Evolutionary conservation across 2,797 vertebrate species (phyloP), one percentile per base, ranked within the genome.

Genomic region (Spatula versicolor): DNA sequence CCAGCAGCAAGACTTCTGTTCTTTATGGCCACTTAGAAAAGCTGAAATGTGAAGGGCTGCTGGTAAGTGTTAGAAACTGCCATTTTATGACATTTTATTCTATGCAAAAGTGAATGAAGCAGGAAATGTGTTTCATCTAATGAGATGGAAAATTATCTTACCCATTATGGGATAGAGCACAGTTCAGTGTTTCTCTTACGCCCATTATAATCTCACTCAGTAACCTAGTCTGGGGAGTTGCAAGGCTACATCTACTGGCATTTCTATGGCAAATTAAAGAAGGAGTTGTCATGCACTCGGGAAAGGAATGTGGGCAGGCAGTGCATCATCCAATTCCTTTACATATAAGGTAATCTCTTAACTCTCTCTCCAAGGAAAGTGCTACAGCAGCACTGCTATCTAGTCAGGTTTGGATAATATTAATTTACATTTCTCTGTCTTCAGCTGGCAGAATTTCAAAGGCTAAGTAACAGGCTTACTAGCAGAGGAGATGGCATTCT

Each of bases 311-410:
- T 93, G 93, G 95, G 95, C 88, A 88, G 88, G 74, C 77, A 82
- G 35, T n/a, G 5, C 69, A 71, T 83, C 48, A 31, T 96, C 92
- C 83, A 92, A 95, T 95, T 96, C 85, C 79, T 80, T 87, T 92
- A 92, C 93, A 96, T 93, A 88, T 83, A 96, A 95, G 95, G 95
- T 95, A 96, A 95, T 76, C 88, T 92, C 84, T 69, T 86, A 83
- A 88, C 92, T 88, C 81, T 84, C 76, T 93, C 92, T 96, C 64
- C 84, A 90, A 96, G 88, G 69, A 14, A 63, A 93, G 43, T 73
- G 60, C 66, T 90, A 19, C 50, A 78, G 88, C 92, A 95, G 93
- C 85, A 46, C 69, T 90, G 91, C 88, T 91, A 93, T 87, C 48
- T 91, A 45, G 7, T 93, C 89, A 93, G 86, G 63, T 95, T 96